Conservation (phyloP, 2,113 vertebrate species). For the Centropus bengalensis region DNA sequence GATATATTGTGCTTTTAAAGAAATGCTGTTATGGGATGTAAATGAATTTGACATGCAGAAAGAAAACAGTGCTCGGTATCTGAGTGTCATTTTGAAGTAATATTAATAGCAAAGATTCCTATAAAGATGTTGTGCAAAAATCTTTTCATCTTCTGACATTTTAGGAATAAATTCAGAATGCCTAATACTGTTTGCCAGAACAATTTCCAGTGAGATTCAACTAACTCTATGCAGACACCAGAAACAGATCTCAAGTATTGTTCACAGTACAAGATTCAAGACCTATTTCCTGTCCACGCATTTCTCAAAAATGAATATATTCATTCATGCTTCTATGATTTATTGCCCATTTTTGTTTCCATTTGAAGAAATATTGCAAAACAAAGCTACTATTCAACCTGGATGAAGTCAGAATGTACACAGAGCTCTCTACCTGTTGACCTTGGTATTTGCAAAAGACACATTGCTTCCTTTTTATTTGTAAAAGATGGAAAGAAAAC, state of each 20-base stretch:
- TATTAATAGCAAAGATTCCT: background rate
- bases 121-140: background rate
- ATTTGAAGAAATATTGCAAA: background rate
- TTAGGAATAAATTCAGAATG: background rate
- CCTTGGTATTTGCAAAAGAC: background rate
- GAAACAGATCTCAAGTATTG: background rate
- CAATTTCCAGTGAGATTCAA: background rate
- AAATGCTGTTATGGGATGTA: background rate
- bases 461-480: too few relatives aligned
- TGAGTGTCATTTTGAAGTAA: background rate
- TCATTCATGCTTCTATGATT: background rate
- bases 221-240: background rate
- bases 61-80: background rate
- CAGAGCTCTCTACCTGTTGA: background rate
- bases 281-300: background rate
- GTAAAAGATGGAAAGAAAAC: background rate
- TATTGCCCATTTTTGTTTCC: background rate
- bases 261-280: background rate
- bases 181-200: background rate
- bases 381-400: background rate
- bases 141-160: background rate
- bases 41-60: conserved; percentile 5
- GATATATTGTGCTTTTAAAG: background rate
- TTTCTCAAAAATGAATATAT: background rate
- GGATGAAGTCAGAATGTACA: background rate